phyloP scores from a whole-genome alignment of 2,797 vertebrate species.

The Atherinosoma microstoma region DNA sequence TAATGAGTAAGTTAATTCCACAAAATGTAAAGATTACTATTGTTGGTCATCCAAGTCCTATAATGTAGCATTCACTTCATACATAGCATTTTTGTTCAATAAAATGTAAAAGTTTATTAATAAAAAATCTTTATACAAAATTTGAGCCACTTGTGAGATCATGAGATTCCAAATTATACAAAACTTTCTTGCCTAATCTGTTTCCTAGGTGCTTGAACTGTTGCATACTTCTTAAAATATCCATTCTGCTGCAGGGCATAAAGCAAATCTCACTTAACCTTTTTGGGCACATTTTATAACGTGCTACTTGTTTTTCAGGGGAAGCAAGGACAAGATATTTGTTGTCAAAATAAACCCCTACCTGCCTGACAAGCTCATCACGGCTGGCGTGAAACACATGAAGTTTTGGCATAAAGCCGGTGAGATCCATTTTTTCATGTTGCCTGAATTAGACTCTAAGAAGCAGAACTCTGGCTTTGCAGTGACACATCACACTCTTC shows the following conservation, averaged over 20 bases:
- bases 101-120: neutral
- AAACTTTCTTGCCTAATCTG: no score
- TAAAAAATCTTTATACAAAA: neutral
- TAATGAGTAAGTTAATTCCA: neutral
- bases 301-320: conserved; percentile 84
- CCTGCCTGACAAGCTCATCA: conserved; percentile 96
- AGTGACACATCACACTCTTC: conserved; percentile 29
- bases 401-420: conserved; percentile 99
- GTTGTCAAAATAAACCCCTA: conserved; percentile 97
- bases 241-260: neutral
- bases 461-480: conserved; percentile 37
- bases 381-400: conserved; percentile 97
- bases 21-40: neutral
- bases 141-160: neutral
- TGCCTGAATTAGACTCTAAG: conserved; percentile 40
- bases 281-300: conserved; percentile 24
- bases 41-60: no score
- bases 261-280: neutral
- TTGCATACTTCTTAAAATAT: neutral
- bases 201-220: no score
- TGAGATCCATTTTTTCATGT: conserved; percentile 64
- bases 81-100: no score
- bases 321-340: conserved; percentile 99
- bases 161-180: neutral
- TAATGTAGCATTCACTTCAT: neutral